phyloP scores from a whole-genome alignment of 2,888 invertebrate species.

The Oasisia sp. region DNA sequence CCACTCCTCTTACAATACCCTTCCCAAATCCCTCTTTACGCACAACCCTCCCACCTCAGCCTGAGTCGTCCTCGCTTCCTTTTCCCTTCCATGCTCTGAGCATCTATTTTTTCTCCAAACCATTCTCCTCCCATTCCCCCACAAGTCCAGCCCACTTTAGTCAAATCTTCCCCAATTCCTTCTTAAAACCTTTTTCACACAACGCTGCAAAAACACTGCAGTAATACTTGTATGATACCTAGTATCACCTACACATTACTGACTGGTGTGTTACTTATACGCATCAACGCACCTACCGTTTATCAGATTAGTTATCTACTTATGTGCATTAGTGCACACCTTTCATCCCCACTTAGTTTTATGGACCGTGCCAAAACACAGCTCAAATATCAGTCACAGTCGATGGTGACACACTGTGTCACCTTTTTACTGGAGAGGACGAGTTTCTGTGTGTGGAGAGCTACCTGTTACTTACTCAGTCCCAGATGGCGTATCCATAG shows the following conservation, averaged over 20 bases:
- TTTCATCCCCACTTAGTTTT: background rate
- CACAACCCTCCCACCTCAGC: too few species aligned
- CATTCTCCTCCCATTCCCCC: too few species aligned
- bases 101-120: too few species aligned
- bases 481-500: background rate
- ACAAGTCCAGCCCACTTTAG: too few species aligned
- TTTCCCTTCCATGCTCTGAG: too few species aligned
- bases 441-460: background rate
- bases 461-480: too few species aligned
- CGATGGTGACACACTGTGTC: background rate
- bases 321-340: background rate
- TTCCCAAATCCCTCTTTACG: too few species aligned
- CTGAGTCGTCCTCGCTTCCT: too few species aligned
- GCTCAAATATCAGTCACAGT: background rate
- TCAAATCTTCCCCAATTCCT: too few species aligned
- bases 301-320: background rate
- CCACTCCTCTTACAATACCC: too few species aligned
- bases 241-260: background rate
- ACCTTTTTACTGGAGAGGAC: background rate
- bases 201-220: background rate
- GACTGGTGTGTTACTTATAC: too few species aligned
- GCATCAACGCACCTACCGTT: background rate
- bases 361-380: background rate
- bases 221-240: background rate
- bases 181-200: background rate